Conservation (phyloP, 1,140 invertebrate species). For the Macrobrachium rosenbergii region DNA sequence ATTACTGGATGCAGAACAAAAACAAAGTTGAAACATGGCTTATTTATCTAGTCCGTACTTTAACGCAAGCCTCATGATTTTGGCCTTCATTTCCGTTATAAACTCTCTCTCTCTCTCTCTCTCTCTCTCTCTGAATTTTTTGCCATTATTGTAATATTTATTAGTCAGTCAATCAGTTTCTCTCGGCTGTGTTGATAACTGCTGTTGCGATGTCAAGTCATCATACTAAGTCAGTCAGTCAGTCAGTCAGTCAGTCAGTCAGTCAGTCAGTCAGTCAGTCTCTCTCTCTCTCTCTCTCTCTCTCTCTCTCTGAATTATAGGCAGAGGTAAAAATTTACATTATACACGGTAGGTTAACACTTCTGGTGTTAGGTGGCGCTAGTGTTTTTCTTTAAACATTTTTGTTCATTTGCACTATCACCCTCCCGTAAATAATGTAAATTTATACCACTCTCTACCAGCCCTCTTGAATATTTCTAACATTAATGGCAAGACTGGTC, state of each 20-base stretch:
- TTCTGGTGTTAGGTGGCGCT: no score
- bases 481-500: no score
- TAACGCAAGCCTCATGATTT: background rate
- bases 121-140: slow-evolving; percentile 8
- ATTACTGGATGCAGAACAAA: background rate
- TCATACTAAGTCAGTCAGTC: no score
- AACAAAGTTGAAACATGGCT: background rate
- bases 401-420: no score
- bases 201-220: no score
- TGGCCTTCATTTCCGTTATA: slow-evolving; percentile 3
- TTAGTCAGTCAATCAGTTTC: background rate
- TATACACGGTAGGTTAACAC: no score
- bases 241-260: background rate
- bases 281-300: slow-evolving; percentile 21
- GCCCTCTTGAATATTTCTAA: no score
- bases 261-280: background rate
- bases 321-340: no score
- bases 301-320: background rate
- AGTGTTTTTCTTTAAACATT: no score
- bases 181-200: no score
- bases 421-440: no score
- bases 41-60: background rate
- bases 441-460: no score
- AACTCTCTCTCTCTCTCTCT: slow-evolving; percentile 38
- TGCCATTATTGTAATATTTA: background rate